phyloP scores from a whole-genome alignment of 1,140 invertebrate species.

The Branchinecta lynchi region DNA sequence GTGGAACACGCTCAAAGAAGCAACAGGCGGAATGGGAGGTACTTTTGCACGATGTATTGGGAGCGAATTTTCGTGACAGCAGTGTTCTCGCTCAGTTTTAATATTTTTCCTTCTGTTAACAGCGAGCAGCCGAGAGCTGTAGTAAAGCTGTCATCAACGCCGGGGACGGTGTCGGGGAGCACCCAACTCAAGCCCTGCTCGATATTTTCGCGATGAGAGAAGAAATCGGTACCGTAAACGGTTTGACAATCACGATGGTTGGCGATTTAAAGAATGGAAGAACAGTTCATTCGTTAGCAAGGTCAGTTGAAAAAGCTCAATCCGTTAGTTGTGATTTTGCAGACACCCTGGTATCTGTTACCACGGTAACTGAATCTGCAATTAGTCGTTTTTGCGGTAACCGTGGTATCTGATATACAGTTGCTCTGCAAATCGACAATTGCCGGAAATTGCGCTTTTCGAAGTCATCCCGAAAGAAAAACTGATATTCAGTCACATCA shows the following conservation, averaged over 20 bases:
- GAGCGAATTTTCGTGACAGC: slow-evolving; percentile 13
- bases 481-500: too few relatives aligned
- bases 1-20: too few relatives aligned
- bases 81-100: slow-evolving; percentile 12
- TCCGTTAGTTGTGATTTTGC: too few relatives aligned
- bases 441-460: too few relatives aligned
- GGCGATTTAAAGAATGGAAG: slow-evolving; percentile 95
- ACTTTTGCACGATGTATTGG: background rate
- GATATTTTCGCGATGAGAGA: slow-evolving; percentile 97
- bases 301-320: slow-evolving; percentile 30
- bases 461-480: too few relatives aligned
- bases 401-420: too few relatives aligned
- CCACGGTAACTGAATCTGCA: too few relatives aligned
- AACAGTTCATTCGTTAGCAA: slow-evolving; percentile 92
- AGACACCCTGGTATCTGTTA: too few relatives aligned
- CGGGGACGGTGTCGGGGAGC: slow-evolving; percentile 94
- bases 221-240: slow-evolving; percentile 96
- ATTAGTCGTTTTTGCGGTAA: too few relatives aligned
- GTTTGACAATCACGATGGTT: slow-evolving; percentile 77
- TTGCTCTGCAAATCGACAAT: too few relatives aligned
- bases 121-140: slow-evolving; percentile 63
- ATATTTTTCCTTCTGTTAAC: slow-evolving; percentile 26
- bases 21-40: too few relatives aligned
- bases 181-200: slow-evolving; percentile 92
- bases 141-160: slow-evolving; percentile 90